A percentile compares a stretch with the other conserved stretches of the same genome.
Conservation (phyloP, 2,888 invertebrate species). For the Euzophera pinguis region DNA sequence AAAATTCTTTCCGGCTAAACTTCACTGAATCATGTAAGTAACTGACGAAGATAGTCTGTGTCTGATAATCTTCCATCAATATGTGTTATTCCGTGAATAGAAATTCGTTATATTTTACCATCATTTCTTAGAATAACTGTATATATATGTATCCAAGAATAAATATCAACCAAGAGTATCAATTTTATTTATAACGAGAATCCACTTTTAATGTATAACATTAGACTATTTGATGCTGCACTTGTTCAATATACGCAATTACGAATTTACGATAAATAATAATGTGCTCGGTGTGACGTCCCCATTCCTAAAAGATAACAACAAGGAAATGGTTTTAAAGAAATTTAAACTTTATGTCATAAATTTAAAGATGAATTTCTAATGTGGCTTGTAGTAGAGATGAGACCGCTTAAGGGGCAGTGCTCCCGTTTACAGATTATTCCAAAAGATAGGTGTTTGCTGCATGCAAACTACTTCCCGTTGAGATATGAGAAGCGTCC, state of each 20-base stretch:
- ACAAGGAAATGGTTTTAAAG: background rate
- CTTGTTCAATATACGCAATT: slow-evolving; percentile 55
- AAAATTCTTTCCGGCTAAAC: no score
- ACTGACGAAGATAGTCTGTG: no score
- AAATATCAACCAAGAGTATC: background rate
- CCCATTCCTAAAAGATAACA: slow-evolving; percentile 25
- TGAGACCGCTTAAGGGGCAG: slow-evolving; percentile 29
- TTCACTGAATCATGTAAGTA: no score
- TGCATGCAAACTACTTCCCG: slow-evolving; percentile 76
- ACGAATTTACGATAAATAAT: slow-evolving; percentile 64
- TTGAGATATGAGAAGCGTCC: slow-evolving; percentile 72
- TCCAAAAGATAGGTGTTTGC: slow-evolving; percentile 69
- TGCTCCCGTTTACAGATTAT: slow-evolving; percentile 71
- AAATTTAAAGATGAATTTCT: slow-evolving; percentile 23
- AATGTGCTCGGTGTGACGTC: slow-evolving; percentile 49
- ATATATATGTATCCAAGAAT: background rate
- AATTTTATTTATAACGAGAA: background rate
- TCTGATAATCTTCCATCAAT: no score
- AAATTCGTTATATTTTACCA: background rate
- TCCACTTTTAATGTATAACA: slow-evolving; percentile 46
- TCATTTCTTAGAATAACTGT: background rate
- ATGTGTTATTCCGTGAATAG: background rate
- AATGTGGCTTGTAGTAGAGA: background rate
- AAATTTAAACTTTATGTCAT: slow-evolving; percentile 20
- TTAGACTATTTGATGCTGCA: slow-evolving; percentile 51